phyloP scores from a whole-genome alignment of 1,140 invertebrate genomes.

The Zaprionus nigranus region DNA sequence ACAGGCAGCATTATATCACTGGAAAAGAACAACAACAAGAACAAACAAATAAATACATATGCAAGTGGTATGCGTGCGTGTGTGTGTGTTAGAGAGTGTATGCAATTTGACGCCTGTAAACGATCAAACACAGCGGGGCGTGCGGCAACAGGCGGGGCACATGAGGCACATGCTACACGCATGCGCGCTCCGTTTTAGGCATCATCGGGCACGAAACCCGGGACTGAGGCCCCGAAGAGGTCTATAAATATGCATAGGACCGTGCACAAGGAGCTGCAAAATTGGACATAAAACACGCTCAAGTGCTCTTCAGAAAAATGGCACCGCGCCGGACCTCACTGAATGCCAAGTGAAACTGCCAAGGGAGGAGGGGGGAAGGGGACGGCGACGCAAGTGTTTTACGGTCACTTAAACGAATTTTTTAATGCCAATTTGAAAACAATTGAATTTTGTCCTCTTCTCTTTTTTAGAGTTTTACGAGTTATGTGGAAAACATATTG shows the following conservation, averaged over 20 bases:
- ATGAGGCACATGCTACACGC: conserved; percentile 81
- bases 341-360: conserved; percentile 15
- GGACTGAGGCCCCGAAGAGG: conserved; percentile 43
- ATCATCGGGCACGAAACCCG: conserved; percentile 56
- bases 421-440: conserved; percentile 79
- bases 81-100: conserved; percentile 38
- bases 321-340: conserved; percentile 27
- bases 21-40: conserved; percentile 30
- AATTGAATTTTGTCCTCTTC: conserved; percentile 58
- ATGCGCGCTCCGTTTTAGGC: conserved; percentile 69
- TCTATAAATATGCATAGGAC: conserved; percentile 78
- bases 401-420: conserved; percentile 76
- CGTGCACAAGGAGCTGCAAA: conserved; percentile 70
- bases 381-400: conserved; percentile 71
- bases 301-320: conserved; percentile 61
- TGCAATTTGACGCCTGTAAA: conserved; percentile 73
- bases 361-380: neutral
- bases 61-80: conserved; percentile 15
- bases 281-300: conserved; percentile 82
- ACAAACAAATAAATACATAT: conserved; percentile 6
- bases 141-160: conserved; percentile 60
- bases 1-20: conserved; percentile 84
- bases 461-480: conserved; percentile 65
- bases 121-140: conserved; percentile 58
- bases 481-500: conserved; percentile 72